Base-by-base conservation (phyloP, 2,797 vertebrate genomes). In the Sparidentex hasta region DNA sequence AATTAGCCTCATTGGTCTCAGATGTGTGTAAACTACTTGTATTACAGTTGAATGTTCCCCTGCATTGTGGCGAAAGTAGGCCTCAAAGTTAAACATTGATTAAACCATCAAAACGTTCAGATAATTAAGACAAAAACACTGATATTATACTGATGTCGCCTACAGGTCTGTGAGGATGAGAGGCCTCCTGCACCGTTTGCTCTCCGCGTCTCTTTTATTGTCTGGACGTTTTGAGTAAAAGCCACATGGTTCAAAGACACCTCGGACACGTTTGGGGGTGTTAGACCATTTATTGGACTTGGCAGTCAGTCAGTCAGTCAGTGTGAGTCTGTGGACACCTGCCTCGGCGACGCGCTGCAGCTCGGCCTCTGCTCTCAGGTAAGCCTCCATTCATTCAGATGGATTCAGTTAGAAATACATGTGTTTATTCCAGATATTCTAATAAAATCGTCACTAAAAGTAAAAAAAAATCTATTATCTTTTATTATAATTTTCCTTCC, bases 201-300 rank as follows among this genome's bases (percentile, higher is more conserved):
- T 74, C 47, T 11, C 20, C 62, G 63, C 14, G 1, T 9, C 23
- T 59, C 14, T 57, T 62, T 71, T 44, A 20, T 57, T 69, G 43
- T 17, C 62, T 71, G 54, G 9, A 52, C 84, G 57, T 59, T 70
- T 52, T 7, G 12, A 33, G 55, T 25, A 64, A 57, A 56, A 48
- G 9, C 4, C 64, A 71, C 77, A 77, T 47, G 70, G 77, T 85
- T 74, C 64, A 77, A 81, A 82, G 84, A 23, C 85, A 70, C 71
- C 81, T 56, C 1, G 23, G 57, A 8, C 38, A 38, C 38, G 38
- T 65, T 56, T 55, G n/a, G 7, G 52, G 61, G 43, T 55, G 29
- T 0, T 5, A 21, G 64, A 21, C 50, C 11, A 0, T 82, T 74
- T 74, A 75, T 69, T 89, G 87, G 78, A 89, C 87, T 89, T 89